Percentiles rank a stretch among this genome's conserved stretches.
Conservation (phyloP, 2,797 vertebrate species). For the Tenualosa ilisha region DNA sequence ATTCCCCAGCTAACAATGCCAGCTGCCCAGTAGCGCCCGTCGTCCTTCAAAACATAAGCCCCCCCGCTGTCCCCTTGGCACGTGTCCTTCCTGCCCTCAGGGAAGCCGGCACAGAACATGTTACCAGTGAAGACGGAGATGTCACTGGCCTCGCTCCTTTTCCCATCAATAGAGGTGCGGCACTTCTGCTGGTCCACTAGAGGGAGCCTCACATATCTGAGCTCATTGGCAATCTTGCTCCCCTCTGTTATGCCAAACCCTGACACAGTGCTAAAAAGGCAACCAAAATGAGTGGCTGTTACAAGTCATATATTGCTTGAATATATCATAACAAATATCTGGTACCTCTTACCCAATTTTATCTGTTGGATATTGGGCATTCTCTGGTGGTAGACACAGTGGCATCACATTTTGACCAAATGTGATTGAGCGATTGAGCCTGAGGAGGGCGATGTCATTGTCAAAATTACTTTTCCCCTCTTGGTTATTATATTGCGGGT, state of each 20-base stretch:
- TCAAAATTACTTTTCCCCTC: neutral
- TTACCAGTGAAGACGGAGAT: constrained; percentile 44
- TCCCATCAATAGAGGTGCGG: constrained; percentile 21
- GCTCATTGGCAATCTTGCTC: neutral
- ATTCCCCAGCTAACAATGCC: constrained; percentile 60
- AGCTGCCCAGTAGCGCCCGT: constrained; percentile 34
- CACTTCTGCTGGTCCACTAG: constrained; percentile 35
- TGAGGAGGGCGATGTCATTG: constrained; percentile 59
- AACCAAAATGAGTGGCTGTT: neutral
- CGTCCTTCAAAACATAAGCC: constrained; percentile 29
- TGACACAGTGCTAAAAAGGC: constrained; percentile 42
- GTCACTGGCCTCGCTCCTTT: fast-evolving
- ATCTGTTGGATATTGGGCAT: neutral
- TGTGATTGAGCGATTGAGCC: constrained; percentile 44
- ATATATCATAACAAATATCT: neutral
- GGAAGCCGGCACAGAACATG: constrained; percentile 60
- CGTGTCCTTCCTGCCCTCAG: constrained; percentile 44
- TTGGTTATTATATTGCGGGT: constrained; percentile 43
- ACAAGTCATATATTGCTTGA: neutral
- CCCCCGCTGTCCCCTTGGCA: constrained; percentile 56
- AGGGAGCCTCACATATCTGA: constrained; percentile 38
- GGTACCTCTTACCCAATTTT: constrained; percentile 37
- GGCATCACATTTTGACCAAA: constrained; percentile 53
- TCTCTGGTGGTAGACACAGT: constrained; percentile 52
- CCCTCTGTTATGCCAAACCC: constrained; percentile 49